phyloP scores from a whole-genome alignment of 1,140 invertebrate species.

The Drosophila lowei region DNA sequence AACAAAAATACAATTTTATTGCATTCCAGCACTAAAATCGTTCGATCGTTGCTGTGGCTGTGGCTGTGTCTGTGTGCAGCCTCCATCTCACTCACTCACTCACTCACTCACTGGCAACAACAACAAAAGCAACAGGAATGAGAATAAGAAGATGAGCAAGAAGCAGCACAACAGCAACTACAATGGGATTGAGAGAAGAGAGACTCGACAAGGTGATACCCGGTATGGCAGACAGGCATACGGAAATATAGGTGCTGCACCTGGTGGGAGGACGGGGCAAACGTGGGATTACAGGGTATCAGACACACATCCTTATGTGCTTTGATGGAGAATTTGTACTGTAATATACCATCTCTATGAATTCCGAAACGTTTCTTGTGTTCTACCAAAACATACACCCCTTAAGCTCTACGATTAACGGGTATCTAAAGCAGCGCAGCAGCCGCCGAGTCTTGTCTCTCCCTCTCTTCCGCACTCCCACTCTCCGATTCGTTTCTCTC shows the following conservation, averaged over 20 bases:
- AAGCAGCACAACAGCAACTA: slow-evolving; percentile 8
- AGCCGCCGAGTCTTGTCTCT: slow-evolving; percentile 8
- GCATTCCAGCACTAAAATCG: slow-evolving; percentile 81
- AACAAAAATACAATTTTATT: slow-evolving; percentile 79
- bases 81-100: slow-evolving; percentile 5
- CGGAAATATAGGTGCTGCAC: too few relatives aligned
- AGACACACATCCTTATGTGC: too few relatives aligned
- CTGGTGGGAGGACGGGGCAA: too few relatives aligned
- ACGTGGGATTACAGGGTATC: too few relatives aligned
- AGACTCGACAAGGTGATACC: too few relatives aligned
- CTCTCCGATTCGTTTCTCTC: not conserved
- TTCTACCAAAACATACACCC: too few relatives aligned
- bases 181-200: too few relatives aligned
- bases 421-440: slow-evolving; percentile 2
- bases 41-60: slow-evolving; percentile 62
- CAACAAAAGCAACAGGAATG: slow-evolving; percentile 14
- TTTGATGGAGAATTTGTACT: too few relatives aligned
- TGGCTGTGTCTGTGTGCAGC: slow-evolving; percentile 14
- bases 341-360: too few relatives aligned
- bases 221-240: too few relatives aligned
- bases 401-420: too few relatives aligned
- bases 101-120: slow-evolving; percentile 34
- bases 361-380: too few relatives aligned
- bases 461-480: not conserved
- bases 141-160: slow-evolving; percentile 2